Evolutionary conservation across 2,797 vertebrate species (phyloP).

Genomic region (Lithobates sylvaticus): DNA sequence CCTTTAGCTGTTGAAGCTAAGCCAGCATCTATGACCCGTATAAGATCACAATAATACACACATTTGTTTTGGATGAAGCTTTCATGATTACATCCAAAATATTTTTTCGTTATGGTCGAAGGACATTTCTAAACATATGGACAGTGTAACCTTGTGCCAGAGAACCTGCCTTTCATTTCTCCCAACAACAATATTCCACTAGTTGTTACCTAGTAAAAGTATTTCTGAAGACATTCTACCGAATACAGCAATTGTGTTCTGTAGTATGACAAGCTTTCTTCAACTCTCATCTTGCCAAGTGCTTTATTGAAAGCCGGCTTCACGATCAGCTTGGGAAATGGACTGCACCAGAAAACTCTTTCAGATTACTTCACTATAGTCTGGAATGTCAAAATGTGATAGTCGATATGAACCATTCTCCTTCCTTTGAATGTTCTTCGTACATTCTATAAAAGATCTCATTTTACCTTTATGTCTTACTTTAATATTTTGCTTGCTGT

Average conservation of each 20-base stretch:
- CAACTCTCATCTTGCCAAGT: slow-evolving; percentile 16
- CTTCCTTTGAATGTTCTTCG: neutral
- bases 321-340: neutral
- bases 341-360: neutral
- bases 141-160: neutral
- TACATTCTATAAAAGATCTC: neutral
- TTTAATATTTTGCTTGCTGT: neutral
- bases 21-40: neutral
- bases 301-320: slow-evolving; percentile 19
- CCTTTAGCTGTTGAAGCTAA: neutral
- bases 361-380: neutral
- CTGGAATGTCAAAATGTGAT: slow-evolving; percentile 20
- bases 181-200: neutral
- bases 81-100: neutral
- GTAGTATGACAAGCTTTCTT: slow-evolving; percentile 1
- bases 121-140: slow-evolving; percentile 18
- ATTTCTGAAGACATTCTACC: neutral
- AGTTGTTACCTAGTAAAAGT: slow-evolving; percentile 21
- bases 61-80: neutral
- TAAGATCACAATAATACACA: neutral
- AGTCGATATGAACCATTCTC: neutral
- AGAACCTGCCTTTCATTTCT: slow-evolving; percentile 4
- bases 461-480: neutral
- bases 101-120: neutral
- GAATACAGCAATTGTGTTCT: slow-evolving; percentile 9